Conservation (phyloP, 2,797 vertebrate genomes). For the Sus cebifrons region DNA sequence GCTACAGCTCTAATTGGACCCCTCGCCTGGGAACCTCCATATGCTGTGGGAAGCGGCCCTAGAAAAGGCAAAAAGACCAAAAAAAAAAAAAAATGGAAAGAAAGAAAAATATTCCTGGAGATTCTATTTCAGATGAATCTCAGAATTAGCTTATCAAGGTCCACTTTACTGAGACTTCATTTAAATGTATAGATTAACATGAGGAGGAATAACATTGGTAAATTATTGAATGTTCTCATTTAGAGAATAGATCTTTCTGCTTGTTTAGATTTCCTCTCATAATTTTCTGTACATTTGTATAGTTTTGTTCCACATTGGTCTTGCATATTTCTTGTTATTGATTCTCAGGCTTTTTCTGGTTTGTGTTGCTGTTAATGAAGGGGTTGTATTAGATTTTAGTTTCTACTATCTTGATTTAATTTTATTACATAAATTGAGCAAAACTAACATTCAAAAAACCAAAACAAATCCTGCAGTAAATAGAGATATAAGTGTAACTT, state of each 20-base stretch:
- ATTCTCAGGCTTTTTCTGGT: not conserved
- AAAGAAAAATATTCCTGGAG: constrained; percentile 44
- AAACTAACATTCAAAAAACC: not conserved
- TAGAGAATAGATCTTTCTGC: constrained; percentile 36
- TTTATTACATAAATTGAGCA: constrained; percentile 50
- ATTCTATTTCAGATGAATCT: constrained; percentile 54
- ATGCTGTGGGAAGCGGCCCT: too few species aligned
- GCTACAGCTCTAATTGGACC: too few species aligned
- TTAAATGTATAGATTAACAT: constrained; percentile 54
- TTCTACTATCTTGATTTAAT: constrained; percentile 40
- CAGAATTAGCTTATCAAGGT: constrained; percentile 2
- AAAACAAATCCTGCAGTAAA: not conserved
- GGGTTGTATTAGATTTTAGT: constrained; percentile 26
- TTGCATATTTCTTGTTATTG: constrained; percentile 59
- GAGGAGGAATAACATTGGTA: not conserved
- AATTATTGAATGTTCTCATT: constrained; percentile 29
- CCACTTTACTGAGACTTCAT: constrained; percentile 31
- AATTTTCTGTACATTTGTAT: constrained; percentile 53
- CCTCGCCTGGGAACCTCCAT: too few species aligned
- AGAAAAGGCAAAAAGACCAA: too few species aligned
- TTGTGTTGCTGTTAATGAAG: constrained; percentile 40
- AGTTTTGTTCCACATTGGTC: not conserved
- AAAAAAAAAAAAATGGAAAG: too few species aligned
- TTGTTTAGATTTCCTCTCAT: constrained; percentile 46
- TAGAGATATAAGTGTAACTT: constrained; percentile 29